Percentiles rank a stretch among this genome's conserved stretches.
phyloP scores from a whole-genome alignment of 1,140 invertebrate species.

The Pristionchus pacificus region DNA sequence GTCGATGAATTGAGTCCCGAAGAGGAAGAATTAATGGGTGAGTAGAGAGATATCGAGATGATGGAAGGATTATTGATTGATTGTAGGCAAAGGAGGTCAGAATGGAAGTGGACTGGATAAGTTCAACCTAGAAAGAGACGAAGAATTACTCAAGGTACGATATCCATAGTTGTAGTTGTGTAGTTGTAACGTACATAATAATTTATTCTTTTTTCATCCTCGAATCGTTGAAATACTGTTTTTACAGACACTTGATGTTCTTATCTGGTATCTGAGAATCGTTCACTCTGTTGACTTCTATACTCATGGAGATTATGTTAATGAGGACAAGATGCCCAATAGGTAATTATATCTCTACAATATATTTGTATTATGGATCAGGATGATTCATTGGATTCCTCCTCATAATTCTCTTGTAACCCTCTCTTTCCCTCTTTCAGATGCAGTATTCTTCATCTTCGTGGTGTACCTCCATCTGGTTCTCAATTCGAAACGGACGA shows the following conservation, averaged over 20 bases:
- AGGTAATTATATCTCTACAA: slow-evolving; percentile 58
- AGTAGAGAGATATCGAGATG: too few relatives aligned
- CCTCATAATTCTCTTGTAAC: slow-evolving; percentile 14
- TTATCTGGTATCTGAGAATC: slow-evolving; percentile 87
- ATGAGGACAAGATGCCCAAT: slow-evolving; percentile 99
- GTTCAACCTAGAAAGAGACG: slow-evolving; percentile 73
- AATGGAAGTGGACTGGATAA: too few relatives aligned
- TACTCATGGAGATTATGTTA: slow-evolving; percentile 95
- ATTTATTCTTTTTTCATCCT: too few relatives aligned
- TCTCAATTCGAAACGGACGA: slow-evolving; percentile 66
- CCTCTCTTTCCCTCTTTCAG: slow-evolving; percentile 25
- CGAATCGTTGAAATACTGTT: too few relatives aligned
- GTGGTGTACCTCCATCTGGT: slow-evolving; percentile 74
- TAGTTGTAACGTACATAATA: neutral
- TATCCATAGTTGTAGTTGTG: slow-evolving; percentile 35
- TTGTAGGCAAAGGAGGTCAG: slow-evolving; percentile 64
- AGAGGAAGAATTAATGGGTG: slow-evolving; percentile 18
- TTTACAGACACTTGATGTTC: slow-evolving; percentile 65
- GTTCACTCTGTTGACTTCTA: slow-evolving; percentile 99
- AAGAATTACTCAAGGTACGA: slow-evolving; percentile 69
- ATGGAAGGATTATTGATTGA: slow-evolving; percentile 59
- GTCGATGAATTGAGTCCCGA: slow-evolving; percentile 21
- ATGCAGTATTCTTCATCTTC: slow-evolving; percentile 93
- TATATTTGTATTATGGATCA: slow-evolving; percentile 21
- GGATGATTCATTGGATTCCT: too few relatives aligned